A percentile compares a stretch with the other conserved stretches of the same genome.
Conservation (phyloP, 2,113 vertebrate species). For the Blennius ocellaris region DNA sequence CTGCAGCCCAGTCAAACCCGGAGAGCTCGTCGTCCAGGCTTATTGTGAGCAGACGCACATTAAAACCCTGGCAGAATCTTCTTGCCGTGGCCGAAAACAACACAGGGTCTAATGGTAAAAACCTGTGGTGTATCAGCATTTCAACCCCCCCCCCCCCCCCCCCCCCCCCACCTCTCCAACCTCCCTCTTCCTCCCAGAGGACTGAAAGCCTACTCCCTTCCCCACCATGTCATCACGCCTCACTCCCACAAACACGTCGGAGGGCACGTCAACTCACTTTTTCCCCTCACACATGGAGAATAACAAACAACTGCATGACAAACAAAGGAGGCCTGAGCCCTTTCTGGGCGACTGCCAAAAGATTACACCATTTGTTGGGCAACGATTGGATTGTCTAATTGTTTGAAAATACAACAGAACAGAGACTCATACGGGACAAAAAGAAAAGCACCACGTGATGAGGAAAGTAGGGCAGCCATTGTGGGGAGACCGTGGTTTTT, state of each 20-base stretch:
- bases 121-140: constrained; percentile 65
- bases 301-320: constrained; percentile 72
- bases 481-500: too few relatives aligned
- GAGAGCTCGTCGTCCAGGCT: constrained; percentile 30
- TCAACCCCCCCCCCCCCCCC: constrained; percentile 26
- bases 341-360: constrained; percentile 62
- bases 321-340: constrained; percentile 62
- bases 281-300: constrained; percentile 68
- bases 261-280: constrained; percentile 66
- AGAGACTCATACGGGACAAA: neutral
- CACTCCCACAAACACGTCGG: constrained; percentile 64
- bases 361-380: constrained; percentile 48
- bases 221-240: constrained; percentile 57
- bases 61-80: constrained; percentile 23
- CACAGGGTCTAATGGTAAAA: constrained; percentile 67
- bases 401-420: constrained; percentile 28
- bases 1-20: constrained; percentile 31
- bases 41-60: constrained; percentile 30
- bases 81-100: constrained; percentile 19
- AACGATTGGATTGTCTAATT: constrained; percentile 39
- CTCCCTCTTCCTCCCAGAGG: constrained; percentile 56
- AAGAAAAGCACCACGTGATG: neutral
- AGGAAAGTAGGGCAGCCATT: constrained; percentile 9
- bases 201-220: constrained; percentile 43
- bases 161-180: neutral